Conservation (phyloP, 2,113 vertebrate species). For the Nannospalax galili region DNA sequence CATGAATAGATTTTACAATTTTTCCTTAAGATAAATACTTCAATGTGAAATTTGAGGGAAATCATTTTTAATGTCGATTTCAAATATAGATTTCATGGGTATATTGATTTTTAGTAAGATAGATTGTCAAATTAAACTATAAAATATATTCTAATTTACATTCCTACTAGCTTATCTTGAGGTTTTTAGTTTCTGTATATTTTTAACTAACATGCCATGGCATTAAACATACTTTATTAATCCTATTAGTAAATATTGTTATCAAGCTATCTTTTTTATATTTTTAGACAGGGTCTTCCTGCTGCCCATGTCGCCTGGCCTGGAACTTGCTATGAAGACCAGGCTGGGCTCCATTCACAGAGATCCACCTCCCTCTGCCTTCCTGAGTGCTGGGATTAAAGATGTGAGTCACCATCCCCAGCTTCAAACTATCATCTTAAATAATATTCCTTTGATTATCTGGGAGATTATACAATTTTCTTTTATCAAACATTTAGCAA, state of each 20-base stretch:
- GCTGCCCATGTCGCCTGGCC: too few species aligned
- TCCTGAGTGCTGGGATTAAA: too few species aligned
- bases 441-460: conserved; percentile 26
- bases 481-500: not conserved
- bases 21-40: conserved; percentile 27
- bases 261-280: not conserved
- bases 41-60: not conserved
- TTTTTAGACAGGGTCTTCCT: not conserved
- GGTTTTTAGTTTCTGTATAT: conserved; percentile 12
- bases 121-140: conserved; percentile 39
- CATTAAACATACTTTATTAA: conserved; percentile 41
- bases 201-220: not conserved
- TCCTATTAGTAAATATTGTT: not conserved
- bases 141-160: conserved; percentile 51
- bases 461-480: not conserved
- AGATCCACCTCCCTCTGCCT: too few species aligned
- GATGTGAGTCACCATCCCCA: too few species aligned
- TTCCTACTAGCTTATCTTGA: not conserved
- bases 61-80: conserved; percentile 22
- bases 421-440: conserved; percentile 4
- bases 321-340: too few species aligned
- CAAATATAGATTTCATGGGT: not conserved
- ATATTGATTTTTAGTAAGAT: conserved; percentile 42
- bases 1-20: conserved; percentile 17
- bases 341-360: too few species aligned